Conservation (phyloP, 2,797 vertebrate genomes). For the Scomberomorus guttatus region DNA sequence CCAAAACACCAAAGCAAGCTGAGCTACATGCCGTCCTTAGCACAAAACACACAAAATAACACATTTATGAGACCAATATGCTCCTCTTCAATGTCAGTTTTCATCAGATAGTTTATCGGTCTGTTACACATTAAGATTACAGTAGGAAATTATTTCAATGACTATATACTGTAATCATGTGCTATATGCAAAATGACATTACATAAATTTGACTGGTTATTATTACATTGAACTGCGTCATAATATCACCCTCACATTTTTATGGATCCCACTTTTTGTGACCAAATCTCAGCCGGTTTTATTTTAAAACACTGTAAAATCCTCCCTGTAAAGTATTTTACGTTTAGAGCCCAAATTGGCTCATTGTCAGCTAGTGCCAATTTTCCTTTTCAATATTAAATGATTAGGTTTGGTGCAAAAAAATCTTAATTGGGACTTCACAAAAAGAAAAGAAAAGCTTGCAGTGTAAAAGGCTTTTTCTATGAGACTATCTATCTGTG, state of each 20-base stretch:
- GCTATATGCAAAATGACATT: not conserved
- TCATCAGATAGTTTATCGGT: not conserved
- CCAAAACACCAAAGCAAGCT: not conserved
- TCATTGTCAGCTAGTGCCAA: too few relatives aligned
- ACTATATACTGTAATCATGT: not conserved
- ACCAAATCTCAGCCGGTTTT: too few relatives aligned
- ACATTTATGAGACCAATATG: not conserved
- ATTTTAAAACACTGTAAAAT: too few relatives aligned
- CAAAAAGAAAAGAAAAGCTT: not conserved
- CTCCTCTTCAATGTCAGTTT: not conserved
- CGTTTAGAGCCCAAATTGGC: too few relatives aligned
- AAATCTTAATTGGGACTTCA: not conserved
- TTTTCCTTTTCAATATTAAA: not conserved
- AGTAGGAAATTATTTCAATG: not conserved
- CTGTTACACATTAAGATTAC: conserved; percentile 1
- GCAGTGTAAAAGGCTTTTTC: too few relatives aligned
- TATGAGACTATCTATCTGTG: too few relatives aligned
- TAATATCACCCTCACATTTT: too few relatives aligned
- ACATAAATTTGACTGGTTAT: too few relatives aligned
- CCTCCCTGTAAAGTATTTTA: too few relatives aligned
- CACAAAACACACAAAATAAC: conserved; percentile 14
- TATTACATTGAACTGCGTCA: too few relatives aligned
- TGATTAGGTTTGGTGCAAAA: too few relatives aligned
- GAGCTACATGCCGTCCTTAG: not conserved
- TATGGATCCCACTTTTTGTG: too few relatives aligned